Evolutionary conservation across 2,113 vertebrate species (phyloP), one percentile per base, ranked within the genome.

Genomic region (Notechis scutatus): DNA sequence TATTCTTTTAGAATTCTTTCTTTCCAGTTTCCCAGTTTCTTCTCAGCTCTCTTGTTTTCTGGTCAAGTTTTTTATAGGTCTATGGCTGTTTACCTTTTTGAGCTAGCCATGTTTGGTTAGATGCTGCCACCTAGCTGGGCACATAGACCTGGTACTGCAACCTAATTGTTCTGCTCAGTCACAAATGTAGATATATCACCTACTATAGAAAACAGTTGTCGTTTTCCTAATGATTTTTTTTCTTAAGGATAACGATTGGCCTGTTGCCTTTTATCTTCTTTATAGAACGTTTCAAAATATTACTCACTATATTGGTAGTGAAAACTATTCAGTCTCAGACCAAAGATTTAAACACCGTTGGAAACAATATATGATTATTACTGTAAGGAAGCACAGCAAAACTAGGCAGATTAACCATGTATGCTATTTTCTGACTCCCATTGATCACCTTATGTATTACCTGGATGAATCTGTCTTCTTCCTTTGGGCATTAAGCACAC

Each of bases 251-350:
- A 21, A 39, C 64, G 47, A 91, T 39, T 42, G 95, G n/a, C 24
- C 93, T 39, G 91, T 52, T 92, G 52, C 10, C 92, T 56, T 92
- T 93, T 45, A 69, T 57, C 18, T 11, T 64, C 6, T 69, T 93
- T 92, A 29, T n/a, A 56, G 54, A 91, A 94, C 10, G 8, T 86
- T 29, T 90, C 57, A 50, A 23, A 91, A 3, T 90, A 74, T 57
- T 59, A 88, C n/a, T 91, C 91, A 26, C 24, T 56, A 42, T 3
- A 85, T 12, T n/a, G 55, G n/a, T 88, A 34, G 34, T 39, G 52
- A 42, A 95, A 90, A 93, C 5, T 21, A 52, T 29, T 87, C 7
- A 10, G 87, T 39, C 6, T 29, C 2, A 85, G 93, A 95, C 18
- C 47, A 89, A 74, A 93, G 59, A 4, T 87, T 11, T 42, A 21